Evolutionary conservation across 2,113 vertebrate genomes (phyloP).

Genomic region (Formicarius rufipectus): DNA sequence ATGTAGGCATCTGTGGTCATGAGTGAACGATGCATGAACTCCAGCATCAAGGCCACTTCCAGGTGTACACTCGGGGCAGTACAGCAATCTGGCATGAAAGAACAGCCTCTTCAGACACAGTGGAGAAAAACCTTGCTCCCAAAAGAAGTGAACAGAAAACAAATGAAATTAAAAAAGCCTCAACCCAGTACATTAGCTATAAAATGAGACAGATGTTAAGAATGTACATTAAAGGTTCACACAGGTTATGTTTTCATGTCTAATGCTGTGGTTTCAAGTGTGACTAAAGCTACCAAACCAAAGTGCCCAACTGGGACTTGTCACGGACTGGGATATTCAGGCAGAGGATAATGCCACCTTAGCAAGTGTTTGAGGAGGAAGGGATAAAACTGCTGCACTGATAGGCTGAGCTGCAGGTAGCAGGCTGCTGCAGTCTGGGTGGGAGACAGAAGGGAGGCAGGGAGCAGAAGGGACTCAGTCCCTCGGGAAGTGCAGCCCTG

Average conservation of each 20-base stretch:
- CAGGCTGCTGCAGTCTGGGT: background rate
- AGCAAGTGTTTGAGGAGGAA: background rate
- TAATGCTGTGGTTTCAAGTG: background rate
- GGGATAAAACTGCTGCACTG: background rate
- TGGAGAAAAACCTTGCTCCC: background rate
- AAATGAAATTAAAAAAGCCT: rapidly evolving
- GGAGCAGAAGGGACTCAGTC: background rate
- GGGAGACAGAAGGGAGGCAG: background rate
- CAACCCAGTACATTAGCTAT: background rate
- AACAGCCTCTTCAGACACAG: background rate
- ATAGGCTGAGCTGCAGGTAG: background rate
- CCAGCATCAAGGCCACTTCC: background rate
- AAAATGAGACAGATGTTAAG: background rate
- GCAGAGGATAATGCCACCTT: background rate
- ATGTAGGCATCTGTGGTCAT: background rate
- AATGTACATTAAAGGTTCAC: background rate
- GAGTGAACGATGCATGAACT: background rate
- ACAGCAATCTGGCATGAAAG: background rate
- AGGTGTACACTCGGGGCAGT: background rate
- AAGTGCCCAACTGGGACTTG: background rate
- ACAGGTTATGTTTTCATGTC: background rate
- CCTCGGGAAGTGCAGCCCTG: background rate
- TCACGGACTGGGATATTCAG: background rate
- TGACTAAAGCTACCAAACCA: background rate
- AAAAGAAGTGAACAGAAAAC: background rate